A percentile compares a stretch with the other conserved stretches of the same genome.
Evolutionary conservation across 2,113 vertebrate genomes (phyloP).

Genomic region (Heterochromis multidens): DNA sequence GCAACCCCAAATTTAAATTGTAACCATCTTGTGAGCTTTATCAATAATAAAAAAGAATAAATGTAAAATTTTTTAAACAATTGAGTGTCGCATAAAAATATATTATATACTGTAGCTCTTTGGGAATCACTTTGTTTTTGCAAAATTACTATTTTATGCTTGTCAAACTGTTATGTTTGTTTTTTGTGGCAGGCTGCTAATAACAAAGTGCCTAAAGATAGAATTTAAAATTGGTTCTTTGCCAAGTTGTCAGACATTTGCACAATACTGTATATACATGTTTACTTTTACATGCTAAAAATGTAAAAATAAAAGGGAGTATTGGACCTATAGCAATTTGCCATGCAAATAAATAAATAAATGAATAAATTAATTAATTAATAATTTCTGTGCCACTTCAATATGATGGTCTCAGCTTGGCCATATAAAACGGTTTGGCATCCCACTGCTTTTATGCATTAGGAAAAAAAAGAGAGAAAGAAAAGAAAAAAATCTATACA

Average conservation of each 20-base stretch:
- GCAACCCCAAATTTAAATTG: neutral
- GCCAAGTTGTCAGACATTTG: no score
- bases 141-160: no score
- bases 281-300: no score
- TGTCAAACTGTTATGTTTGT: no score
- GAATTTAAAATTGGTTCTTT: no score
- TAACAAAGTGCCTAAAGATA: no score
- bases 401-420: neutral
- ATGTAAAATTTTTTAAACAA: neutral
- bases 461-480: fast-evolving
- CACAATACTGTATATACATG: no score
- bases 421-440: neutral
- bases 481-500: neutral
- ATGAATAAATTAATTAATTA: no score
- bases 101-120: neutral
- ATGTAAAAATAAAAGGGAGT: neutral
- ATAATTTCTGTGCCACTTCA: neutral
- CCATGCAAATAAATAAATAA: neutral
- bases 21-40: neutral
- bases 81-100: neutral
- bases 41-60: neutral
- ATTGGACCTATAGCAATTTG: neutral
- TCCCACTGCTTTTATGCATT: neutral
- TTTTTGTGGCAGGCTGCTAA: no score
- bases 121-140: fast-evolving